Conservation (phyloP, 2,888 invertebrate species). For the Macrosiphum euphorbiae region DNA sequence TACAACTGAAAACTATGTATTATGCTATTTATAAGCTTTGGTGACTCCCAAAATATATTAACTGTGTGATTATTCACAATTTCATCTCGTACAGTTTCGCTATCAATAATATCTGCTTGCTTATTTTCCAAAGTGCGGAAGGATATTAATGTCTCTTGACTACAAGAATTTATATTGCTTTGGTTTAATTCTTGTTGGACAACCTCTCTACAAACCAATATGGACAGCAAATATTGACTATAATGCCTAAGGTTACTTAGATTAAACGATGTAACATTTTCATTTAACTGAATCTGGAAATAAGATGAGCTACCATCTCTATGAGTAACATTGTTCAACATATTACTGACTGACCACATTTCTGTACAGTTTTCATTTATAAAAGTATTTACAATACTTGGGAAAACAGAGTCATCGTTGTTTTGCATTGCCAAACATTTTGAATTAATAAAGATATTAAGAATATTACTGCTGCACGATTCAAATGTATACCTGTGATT, state of each 20-base stretch:
- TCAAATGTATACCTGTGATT: constrained; percentile 42
- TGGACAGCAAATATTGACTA: constrained; percentile 75
- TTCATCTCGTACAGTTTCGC: constrained; percentile 67
- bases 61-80: constrained; percentile 69
- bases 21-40: constrained; percentile 77
- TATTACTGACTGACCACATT: constrained; percentile 39
- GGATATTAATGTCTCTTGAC: constrained; percentile 71
- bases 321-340: not conserved
- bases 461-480: constrained; percentile 47
- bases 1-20: constrained; percentile 77
- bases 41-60: constrained; percentile 75
- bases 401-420: constrained; percentile 9
- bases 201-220: constrained; percentile 75
- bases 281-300: constrained; percentile 34
- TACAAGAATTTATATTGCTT: constrained; percentile 70
- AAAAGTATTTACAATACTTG: not conserved
- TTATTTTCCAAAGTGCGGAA: constrained; percentile 72
- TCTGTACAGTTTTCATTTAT: constrained; percentile 44
- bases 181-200: constrained; percentile 68
- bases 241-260: constrained; percentile 74
- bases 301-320: constrained; percentile 34
- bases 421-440: constrained; percentile 40
- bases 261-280: constrained; percentile 48
- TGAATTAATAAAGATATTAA: constrained; percentile 34
- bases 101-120: constrained; percentile 71